Conservation (phyloP, 2,888 invertebrate species). For the Drosophila lacicola region DNA sequence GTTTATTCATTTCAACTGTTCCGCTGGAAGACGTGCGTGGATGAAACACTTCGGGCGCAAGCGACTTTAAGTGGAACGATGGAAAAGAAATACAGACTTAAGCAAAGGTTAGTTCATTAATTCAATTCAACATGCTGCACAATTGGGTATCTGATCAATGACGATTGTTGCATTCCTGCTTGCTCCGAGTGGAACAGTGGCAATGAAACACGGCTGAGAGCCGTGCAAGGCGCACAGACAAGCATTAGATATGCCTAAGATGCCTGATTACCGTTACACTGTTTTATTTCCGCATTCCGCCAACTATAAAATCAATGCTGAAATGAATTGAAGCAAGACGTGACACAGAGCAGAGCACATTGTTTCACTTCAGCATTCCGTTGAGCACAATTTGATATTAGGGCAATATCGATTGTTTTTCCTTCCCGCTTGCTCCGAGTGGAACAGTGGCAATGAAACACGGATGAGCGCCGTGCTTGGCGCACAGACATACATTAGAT, state of each 20-base stretch:
- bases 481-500: not conserved
- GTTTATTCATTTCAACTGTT: not conserved
- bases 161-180: not conserved
- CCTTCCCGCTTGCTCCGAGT: not conserved
- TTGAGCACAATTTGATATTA: too few relatives aligned
- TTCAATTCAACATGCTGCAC: too few relatives aligned
- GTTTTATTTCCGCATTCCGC: slow-evolving; percentile 4
- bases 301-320: not conserved
- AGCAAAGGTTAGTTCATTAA: too few relatives aligned
- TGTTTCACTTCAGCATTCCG: too few relatives aligned
- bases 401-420: not conserved
- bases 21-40: not conserved
- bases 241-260: not conserved
- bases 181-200: not conserved
- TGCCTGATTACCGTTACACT: not conserved
- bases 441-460: slow-evolving; percentile 4
- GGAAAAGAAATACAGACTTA: not conserved
- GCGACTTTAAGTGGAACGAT: not conserved
- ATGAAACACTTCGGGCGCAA: not conserved
- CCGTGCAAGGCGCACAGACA: not conserved
- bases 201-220: not conserved
- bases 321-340: not conserved
- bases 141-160: too few relatives aligned
- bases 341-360: too few relatives aligned
- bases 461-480: too few relatives aligned